These are phyloP conservation scores for Apamea sordens DNA, from an alignment of 2,888 invertebrate species.

Conservation along the genomic window DNA sequence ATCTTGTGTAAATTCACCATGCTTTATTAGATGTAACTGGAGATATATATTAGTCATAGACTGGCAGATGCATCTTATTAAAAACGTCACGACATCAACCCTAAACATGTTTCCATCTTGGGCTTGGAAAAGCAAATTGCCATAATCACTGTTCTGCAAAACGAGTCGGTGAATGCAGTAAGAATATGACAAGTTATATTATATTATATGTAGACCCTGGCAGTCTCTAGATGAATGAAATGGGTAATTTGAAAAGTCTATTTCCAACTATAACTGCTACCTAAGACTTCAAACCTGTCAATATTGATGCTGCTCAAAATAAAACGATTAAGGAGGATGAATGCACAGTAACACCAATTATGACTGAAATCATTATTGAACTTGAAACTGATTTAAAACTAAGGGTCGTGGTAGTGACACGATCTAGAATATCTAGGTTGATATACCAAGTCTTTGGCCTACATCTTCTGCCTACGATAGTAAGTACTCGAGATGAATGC, in stretches of 20 bases:
- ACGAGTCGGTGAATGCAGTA: background rate
- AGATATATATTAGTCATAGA: background rate
- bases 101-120: background rate
- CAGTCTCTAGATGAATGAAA: background rate
- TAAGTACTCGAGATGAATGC: constrained; percentile 48
- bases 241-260: background rate
- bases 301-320: background rate
- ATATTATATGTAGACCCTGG: background rate
- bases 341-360: constrained; percentile 2
- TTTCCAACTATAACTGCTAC: background rate
- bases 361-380: constrained; percentile 35
- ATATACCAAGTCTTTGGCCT: constrained; percentile 57
- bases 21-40: background rate
- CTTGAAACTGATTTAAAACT: constrained; percentile 50
- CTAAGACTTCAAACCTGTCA: background rate
- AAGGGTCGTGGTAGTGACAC: constrained; percentile 34
- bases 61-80: background rate
- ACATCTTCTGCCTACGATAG: constrained; percentile 49
- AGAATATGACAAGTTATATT: background rate
- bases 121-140: background rate
- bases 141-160: background rate
- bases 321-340: background rate
- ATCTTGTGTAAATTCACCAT: constrained; percentile 19
- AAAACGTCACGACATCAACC: background rate
- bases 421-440: constrained; percentile 51